Percentiles rank a stretch among this genome's conserved stretches.
Evolutionary conservation across 2,113 vertebrate genomes (phyloP).

Genomic region (Siniperca knerii): DNA sequence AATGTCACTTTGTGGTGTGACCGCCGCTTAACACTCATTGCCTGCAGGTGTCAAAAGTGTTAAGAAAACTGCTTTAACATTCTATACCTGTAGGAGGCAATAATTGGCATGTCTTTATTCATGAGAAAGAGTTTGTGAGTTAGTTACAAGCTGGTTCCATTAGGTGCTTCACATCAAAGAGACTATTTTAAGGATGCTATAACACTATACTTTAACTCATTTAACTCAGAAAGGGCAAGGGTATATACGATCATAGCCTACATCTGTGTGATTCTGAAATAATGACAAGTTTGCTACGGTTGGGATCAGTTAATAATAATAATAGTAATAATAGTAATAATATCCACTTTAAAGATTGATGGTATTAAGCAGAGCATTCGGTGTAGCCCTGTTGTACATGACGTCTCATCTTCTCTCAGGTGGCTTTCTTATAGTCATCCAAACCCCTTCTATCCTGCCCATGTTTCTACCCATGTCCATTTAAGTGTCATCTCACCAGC

Average conservation of each 20-base stretch:
- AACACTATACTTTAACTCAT: not conserved
- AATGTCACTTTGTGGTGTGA: not conserved
- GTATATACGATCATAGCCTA: not conserved
- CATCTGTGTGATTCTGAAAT: not conserved
- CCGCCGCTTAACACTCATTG: not conserved
- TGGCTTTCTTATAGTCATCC: constrained; percentile 48
- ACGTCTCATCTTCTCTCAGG: constrained; percentile 67
- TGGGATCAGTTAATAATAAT: not conserved
- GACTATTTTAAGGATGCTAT: not conserved
- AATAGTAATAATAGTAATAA: not conserved
- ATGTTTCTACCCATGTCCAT: constrained; percentile 12
- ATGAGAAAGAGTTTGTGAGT: not conserved
- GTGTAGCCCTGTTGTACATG: constrained; percentile 16
- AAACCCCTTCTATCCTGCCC: constrained; percentile 17
- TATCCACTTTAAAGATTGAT: not conserved
- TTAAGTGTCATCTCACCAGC: constrained; percentile 44
- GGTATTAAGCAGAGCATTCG: not conserved
- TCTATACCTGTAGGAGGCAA: not conserved
- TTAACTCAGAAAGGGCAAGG: not conserved
- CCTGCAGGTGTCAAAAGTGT: constrained; percentile 9
- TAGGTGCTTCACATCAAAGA: constrained; percentile 27
- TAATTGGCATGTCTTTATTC: not conserved
- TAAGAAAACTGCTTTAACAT: constrained; percentile 6
- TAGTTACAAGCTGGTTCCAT: not conserved
- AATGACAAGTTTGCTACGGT: not conserved